A percentile compares a stretch with the other conserved stretches of the same genome.
Evolutionary conservation across 1,140 invertebrate genomes (phyloP).

Genomic region (Bombus confusus): DNA sequence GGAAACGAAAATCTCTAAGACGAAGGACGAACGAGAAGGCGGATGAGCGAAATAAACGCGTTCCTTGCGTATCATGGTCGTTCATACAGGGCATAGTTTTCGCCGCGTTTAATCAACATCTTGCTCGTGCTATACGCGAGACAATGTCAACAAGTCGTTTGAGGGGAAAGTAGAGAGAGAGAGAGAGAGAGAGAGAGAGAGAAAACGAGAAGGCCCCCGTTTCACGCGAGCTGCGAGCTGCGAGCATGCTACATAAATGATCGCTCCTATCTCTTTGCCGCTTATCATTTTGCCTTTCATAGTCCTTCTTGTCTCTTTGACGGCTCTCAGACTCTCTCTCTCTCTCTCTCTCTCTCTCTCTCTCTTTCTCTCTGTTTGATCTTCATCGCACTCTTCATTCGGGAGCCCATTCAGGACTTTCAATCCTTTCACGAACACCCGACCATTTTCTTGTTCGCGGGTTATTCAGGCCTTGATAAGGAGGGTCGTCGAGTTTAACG

Average conservation of each 20-base stretch:
- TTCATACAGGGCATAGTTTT: constrained; percentile 1
- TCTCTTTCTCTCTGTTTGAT: constrained; percentile 46
- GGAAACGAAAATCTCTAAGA: constrained; percentile 51
- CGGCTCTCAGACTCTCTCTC: background rate
- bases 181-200: background rate
- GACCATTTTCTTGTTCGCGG: background rate
- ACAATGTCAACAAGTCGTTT: constrained; percentile 42
- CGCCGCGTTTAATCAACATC: constrained; percentile 47
- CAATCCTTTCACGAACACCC: constrained; percentile 42
- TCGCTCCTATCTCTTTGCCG: constrained; percentile 46
- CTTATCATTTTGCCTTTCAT: constrained; percentile 44
- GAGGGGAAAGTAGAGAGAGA: background rate
- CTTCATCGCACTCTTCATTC: constrained; percentile 17
- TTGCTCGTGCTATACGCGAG: background rate
- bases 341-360: background rate
- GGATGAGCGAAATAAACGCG: constrained; percentile 38
- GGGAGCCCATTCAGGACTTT: constrained; percentile 37
- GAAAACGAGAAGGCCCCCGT: background rate
- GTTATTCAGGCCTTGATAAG: background rate
- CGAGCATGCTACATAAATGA: constrained; percentile 61
- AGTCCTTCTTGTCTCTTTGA: constrained; percentile 31
- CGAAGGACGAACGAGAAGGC: constrained; percentile 8
- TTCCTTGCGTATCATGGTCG: constrained; percentile 11
- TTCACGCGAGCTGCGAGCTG: constrained; percentile 29
- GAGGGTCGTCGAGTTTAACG: constrained; percentile 4